Conservation (phyloP, 1,140 invertebrate genomes). For the Nomia melanderi region DNA sequence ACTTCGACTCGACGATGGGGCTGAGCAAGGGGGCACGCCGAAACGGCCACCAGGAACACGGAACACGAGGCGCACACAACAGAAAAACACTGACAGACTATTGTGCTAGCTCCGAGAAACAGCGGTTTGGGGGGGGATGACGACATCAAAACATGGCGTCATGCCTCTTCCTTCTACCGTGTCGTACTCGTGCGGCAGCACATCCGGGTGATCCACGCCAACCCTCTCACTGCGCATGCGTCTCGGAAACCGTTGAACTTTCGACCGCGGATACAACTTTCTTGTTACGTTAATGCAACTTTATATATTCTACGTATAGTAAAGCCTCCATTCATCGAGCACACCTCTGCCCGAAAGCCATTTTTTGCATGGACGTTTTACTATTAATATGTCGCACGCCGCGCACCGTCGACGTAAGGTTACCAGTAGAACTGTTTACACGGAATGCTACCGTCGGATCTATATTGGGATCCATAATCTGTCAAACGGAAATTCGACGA, state of each 20-base stretch:
- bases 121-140: conserved; percentile 69
- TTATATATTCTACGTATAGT: background rate
- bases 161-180: conserved; percentile 67
- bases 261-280: conserved; percentile 47
- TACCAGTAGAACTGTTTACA: no score
- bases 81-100: conserved; percentile 69
- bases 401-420: no score
- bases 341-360: no score
- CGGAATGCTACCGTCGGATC: no score
- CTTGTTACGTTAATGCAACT: conserved; percentile 6
- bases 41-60: conserved; percentile 50
- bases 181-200: conserved; percentile 41
- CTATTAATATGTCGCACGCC: no score
- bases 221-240: conserved; percentile 57
- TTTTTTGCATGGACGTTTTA: no score
- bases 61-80: conserved; percentile 55
- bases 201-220: conserved; percentile 48
- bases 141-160: conserved; percentile 79
- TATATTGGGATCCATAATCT: no score
- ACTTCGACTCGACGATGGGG: conserved; percentile 20
- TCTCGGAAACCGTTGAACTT: conserved; percentile 64
- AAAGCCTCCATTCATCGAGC: no score
- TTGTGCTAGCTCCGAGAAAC: conserved; percentile 51
- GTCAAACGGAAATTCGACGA: no score
- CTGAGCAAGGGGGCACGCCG: conserved; percentile 25